These are phyloP conservation scores for Scaptomyza reducta DNA, from an alignment of 2,888 invertebrate genomes.

Conservation along the genomic window DNA sequence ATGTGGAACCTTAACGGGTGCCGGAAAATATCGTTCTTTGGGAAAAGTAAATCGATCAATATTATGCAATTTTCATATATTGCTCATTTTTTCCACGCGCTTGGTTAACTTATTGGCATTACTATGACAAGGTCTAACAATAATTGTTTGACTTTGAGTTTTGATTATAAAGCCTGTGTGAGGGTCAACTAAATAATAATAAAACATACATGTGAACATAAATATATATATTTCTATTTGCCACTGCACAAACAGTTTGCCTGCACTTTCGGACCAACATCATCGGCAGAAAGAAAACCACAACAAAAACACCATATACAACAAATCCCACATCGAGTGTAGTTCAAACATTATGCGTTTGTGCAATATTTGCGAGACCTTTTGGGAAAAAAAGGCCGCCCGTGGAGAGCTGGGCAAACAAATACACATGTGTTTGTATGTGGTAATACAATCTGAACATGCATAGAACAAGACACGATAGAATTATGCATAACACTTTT, in stretches of 20 bases:
- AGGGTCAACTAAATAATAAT: constrained; percentile 57
- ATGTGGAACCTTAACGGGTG: constrained; percentile 3
- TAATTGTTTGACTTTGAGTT: constrained; percentile 71
- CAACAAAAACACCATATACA: constrained; percentile 10
- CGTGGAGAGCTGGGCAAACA: constrained; percentile 66
- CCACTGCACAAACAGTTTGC: constrained; percentile 19
- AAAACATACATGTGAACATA: neutral
- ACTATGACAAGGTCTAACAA: constrained; percentile 53
- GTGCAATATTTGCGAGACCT: constrained; percentile 72
- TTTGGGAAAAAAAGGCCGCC: constrained; percentile 50
- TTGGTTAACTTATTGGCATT: constrained; percentile 35
- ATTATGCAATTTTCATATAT: constrained; percentile 26
- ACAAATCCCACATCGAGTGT: constrained; percentile 60
- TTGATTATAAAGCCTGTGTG: constrained; percentile 69
- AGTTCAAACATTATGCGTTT: constrained; percentile 64
- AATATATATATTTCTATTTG: neutral
- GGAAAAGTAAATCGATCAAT: constrained; percentile 34
- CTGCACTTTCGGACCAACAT: constrained; percentile 30
- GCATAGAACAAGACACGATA: constrained; percentile 53
- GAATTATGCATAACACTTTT: constrained; percentile 49
- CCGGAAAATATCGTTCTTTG: constrained; percentile 30
- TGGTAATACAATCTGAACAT: constrained; percentile 10
- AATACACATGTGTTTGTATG: constrained; percentile 9
- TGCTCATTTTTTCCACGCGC: constrained; percentile 30
- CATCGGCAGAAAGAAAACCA: constrained; percentile 13